These are phyloP conservation scores for Pachycephus smyrnensis DNA, from an alignment of 2,888 invertebrate genomes.

Conservation along the genomic window DNA sequence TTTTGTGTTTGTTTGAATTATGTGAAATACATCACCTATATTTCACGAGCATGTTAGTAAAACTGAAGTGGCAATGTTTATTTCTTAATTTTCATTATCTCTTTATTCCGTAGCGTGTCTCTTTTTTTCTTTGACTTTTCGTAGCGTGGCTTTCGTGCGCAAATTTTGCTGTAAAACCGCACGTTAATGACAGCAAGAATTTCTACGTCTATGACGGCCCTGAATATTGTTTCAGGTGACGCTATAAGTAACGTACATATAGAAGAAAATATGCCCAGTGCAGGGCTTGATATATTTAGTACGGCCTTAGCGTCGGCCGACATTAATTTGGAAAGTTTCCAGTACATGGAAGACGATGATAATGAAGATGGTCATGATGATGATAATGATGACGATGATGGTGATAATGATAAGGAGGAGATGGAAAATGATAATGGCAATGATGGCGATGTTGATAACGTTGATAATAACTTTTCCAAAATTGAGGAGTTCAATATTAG, in stretches of 20 bases:
- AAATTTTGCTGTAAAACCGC: neutral
- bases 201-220: neutral
- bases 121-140: neutral
- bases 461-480: neutral
- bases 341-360: constrained; percentile 69
- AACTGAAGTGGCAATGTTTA: neutral
- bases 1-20: neutral
- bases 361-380: constrained; percentile 20
- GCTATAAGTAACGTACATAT: constrained; percentile 37
- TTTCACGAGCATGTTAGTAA: neutral
- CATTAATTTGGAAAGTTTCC: constrained; percentile 70
- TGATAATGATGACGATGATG: neutral
- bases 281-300: constrained; percentile 70
- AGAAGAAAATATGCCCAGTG: constrained; percentile 44
- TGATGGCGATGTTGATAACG: constrained; percentile 21
- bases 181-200: neutral
- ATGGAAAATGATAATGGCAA: constrained; percentile 22
- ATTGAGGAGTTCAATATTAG: constrained; percentile 34
- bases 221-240: constrained; percentile 30
- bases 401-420: neutral
- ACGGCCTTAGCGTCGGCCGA: constrained; percentile 70
- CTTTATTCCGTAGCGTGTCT: neutral
- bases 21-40: neutral
- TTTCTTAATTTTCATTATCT: neutral
- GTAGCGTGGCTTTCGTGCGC: neutral